phyloP scores from a whole-genome alignment of 2,113 vertebrate genomes.

The Catharus minimus region DNA sequence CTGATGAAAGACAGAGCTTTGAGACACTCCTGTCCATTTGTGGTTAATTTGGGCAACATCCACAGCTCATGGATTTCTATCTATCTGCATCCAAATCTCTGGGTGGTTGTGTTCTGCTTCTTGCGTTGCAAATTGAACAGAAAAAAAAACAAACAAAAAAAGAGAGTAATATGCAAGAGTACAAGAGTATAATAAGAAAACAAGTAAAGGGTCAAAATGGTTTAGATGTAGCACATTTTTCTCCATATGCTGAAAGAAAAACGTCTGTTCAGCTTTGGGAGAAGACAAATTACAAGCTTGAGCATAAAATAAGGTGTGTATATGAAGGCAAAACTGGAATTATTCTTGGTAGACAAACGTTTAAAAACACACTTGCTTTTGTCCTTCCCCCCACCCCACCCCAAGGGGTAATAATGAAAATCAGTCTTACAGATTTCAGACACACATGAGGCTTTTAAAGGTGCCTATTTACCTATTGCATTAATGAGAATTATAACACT shows the following conservation, averaged over 20 bases:
- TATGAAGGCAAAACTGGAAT: background rate
- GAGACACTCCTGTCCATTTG: background rate
- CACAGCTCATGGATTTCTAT: conserved; percentile 22
- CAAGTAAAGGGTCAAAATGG: background rate
- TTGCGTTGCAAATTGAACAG: background rate
- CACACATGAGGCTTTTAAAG: background rate
- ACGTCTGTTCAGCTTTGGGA: background rate
- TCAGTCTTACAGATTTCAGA: background rate
- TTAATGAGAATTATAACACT: background rate
- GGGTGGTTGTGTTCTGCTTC: background rate
- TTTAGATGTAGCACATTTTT: background rate
- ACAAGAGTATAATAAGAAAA: background rate
- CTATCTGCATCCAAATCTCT: background rate
- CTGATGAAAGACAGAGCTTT: conserved; percentile 35
- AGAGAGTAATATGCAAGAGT: background rate
- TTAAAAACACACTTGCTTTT: background rate
- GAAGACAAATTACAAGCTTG: background rate
- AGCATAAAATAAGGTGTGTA: background rate
- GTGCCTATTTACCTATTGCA: background rate
- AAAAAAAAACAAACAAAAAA: background rate
- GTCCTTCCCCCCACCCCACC: fast-evolving
- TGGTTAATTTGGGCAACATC: background rate
- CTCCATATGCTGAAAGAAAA: background rate
- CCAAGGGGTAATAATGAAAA: background rate
- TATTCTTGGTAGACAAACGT: background rate